Evolutionary conservation across 1,140 invertebrate species (phyloP), one percentile per base, ranked within the genome.

Genomic region (Zelostemma sp.): DNA sequence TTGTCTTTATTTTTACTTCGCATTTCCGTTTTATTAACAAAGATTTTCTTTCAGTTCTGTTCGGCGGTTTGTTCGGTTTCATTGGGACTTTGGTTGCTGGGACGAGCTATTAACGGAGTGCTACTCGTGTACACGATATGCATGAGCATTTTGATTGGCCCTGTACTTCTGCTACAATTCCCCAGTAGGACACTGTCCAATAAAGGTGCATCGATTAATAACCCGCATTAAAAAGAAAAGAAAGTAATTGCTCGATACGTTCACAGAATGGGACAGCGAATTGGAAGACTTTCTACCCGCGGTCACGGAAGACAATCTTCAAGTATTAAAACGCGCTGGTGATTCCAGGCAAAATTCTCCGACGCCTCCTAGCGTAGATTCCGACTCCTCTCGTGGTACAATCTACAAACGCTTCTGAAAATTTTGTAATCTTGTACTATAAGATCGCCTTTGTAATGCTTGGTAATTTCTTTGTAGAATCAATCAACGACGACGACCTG

Each of bases 241-340:
- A 25, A 25, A 25, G 8, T 25, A 25, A 25, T 25, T 25, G n/a
- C n/a, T n/a, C n/a, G n/a, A n/a, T n/a, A n/a, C n/a, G n/a, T n/a
- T n/a, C n/a, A 18, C 31, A 85, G 83, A 84, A 72, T 84, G 80
- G 81, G 82, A 85, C 49, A 83, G 69, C 65, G 84, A 84, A 54
- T 84, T 83, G 43, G 83, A 84, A 57, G 84, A 86, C 62, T 86
- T 86, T 78, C 74, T 85, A 75, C 84, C 84, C 45, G 74, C 75
- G 15, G 82, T 79, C 11, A 84, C 81, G 1, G 83, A 84, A 48
- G 81, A 84, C 38, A 85, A 79, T 78, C 71, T 85, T 46, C 75
- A 83, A 65, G 77, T 84, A 59, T 75, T 85, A 61, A 78, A 78
- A 41, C 75, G 78, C 57, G 82, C 82, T 17, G 80, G 84, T 12